Evolutionary conservation across 2,113 vertebrate genomes (phyloP).

Genomic region (Nannospalax galili): DNA sequence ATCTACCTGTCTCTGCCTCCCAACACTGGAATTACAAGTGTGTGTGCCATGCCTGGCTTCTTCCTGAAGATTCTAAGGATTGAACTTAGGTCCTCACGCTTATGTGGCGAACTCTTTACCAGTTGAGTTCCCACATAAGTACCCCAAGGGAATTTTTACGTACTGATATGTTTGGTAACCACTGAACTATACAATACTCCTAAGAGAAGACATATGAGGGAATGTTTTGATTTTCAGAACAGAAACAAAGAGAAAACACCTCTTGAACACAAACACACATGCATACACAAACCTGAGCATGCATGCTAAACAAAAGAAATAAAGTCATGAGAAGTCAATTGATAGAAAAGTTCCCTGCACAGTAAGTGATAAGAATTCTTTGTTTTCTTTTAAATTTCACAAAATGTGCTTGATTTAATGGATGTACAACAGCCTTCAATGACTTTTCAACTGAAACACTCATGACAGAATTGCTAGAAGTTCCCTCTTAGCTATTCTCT

Average conservation of each 20-base stretch:
- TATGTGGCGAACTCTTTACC: too few species aligned
- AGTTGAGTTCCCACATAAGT: neutral
- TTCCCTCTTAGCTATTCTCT: slow-evolving; percentile 48
- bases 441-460: slow-evolving; percentile 41
- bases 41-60: neutral
- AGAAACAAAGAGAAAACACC: neutral
- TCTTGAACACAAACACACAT: neutral
- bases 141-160: neutral
- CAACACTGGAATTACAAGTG: neutral
- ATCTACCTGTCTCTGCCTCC: neutral
- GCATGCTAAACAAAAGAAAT: neutral
- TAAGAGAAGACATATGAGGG: neutral
- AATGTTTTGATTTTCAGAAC: neutral
- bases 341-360: neutral
- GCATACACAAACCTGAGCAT: neutral
- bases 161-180: neutral
- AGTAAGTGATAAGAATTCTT: neutral
- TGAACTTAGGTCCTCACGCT: neutral
- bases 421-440: neutral
- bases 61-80: neutral
- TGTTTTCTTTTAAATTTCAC: neutral
- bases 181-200: neutral
- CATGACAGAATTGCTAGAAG: neutral
- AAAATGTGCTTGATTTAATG: neutral
- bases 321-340: neutral